Evolutionary conservation across 2,113 vertebrate genomes (phyloP).

Genomic region (Gallinago jamesoni): DNA sequence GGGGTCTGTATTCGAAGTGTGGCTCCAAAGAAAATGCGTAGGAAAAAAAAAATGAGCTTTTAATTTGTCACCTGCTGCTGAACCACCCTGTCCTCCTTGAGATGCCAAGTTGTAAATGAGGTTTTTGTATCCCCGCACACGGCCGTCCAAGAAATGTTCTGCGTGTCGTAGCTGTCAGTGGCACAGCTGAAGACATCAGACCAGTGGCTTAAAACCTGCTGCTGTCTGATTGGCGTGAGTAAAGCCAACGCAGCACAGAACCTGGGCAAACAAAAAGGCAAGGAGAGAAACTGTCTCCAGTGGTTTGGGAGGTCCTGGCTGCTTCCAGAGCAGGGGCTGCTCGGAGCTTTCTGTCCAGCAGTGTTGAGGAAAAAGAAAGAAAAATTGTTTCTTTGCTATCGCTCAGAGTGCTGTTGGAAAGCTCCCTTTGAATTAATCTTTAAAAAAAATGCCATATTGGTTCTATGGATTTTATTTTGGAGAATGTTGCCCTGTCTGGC

Average conservation of each 20-base stretch:
- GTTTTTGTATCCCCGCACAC: background rate
- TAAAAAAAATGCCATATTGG: background rate
- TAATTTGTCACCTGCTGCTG: constrained; percentile 51
- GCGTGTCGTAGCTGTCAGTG: background rate
- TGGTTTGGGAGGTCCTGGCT: background rate
- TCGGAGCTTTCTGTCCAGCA: background rate
- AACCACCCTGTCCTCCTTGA: constrained; percentile 28
- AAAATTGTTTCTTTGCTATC: background rate
- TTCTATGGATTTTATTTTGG: background rate
- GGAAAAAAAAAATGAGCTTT: constrained; percentile 43
- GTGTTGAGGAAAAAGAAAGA: background rate
- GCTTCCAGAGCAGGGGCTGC: background rate
- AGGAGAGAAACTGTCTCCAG: background rate
- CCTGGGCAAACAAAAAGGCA: background rate
- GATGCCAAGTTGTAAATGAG: constrained; percentile 45
- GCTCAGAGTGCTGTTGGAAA: background rate
- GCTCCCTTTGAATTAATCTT: background rate
- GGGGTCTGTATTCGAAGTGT: background rate
- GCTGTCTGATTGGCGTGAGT: background rate
- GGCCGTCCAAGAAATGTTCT: constrained; percentile 24
- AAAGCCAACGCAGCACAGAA: background rate
- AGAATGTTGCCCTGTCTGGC: background rate
- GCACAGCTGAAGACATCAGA: constrained; percentile 36
- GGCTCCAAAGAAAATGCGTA: constrained; percentile 26
- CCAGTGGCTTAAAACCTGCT: background rate